These are phyloP conservation scores for Myrmecobius fasciatus DNA, from an alignment of 2,113 vertebrate species.

Conservation along the genomic window DNA sequence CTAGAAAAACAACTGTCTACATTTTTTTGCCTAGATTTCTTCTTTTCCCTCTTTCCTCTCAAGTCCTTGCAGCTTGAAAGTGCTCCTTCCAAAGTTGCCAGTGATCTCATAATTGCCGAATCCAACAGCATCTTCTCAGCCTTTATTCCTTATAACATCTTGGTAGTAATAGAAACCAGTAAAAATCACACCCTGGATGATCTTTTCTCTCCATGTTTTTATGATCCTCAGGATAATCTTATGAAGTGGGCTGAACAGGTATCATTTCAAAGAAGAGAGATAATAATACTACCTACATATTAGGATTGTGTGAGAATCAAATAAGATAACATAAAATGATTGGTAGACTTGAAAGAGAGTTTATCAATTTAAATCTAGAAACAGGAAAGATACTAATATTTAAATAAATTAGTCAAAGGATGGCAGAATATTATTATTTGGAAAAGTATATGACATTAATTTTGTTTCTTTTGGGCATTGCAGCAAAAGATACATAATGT, in stretches of 20 bases:
- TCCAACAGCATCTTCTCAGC: not conserved
- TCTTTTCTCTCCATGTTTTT: not conserved
- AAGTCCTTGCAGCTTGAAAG: not conserved
- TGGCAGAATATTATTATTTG: not conserved
- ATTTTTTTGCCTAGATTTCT: not conserved
- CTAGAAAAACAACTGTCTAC: not conserved
- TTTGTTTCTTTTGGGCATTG: not conserved
- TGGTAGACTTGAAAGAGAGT: not conserved
- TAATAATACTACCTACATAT: slow-evolving; percentile 13
- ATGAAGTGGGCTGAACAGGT: not conserved
- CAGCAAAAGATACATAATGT: not conserved
- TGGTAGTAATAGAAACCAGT: not conserved
- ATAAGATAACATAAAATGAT: slow-evolving; percentile 1
- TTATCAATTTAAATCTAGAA: not conserved
- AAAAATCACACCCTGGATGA: not conserved
- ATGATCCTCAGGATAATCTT: not conserved
- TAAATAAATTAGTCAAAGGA: not conserved
- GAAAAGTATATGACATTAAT: not conserved
- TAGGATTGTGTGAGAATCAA: slow-evolving; percentile 39
- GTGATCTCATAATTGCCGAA: not conserved
- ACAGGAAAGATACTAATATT: not conserved
- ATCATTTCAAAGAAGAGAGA: slow-evolving; percentile 14
- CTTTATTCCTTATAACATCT: not conserved
- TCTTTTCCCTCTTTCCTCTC: not conserved
- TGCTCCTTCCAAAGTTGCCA: not conserved